A percentile compares a stretch with the other conserved stretches of the same genome.
Conservation (phyloP, 1,140 invertebrate species). For the Capitella teleta region DNA sequence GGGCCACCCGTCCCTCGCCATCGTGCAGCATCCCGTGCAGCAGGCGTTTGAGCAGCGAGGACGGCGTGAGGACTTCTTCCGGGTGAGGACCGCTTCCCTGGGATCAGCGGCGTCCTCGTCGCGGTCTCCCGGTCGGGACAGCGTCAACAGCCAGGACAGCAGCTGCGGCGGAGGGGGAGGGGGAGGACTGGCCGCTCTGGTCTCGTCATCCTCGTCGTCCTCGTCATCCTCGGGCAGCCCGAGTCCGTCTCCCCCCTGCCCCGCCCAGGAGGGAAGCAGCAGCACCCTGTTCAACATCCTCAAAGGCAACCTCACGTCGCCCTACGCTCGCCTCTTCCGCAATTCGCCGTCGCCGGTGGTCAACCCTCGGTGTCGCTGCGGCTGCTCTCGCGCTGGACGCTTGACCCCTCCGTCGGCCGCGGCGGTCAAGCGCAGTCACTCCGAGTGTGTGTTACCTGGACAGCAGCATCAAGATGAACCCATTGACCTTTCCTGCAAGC, state of each 20-base stretch:
- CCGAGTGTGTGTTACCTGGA: neutral
- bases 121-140: conserved; percentile 3
- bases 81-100: neutral
- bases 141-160: conserved; percentile 1
- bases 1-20: neutral
- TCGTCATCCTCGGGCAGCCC: neutral
- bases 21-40: neutral
- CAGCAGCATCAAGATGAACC: conserved; percentile 4
- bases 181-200: too few species aligned
- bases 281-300: conserved; percentile 2
- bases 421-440: neutral
- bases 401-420: neutral
- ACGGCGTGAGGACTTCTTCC: neutral
- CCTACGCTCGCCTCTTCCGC: neutral
- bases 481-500: conserved; percentile 7
- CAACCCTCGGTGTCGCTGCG: too few species aligned
- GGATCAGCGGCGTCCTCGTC: neutral
- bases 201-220: neutral
- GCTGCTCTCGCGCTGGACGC: neutral
- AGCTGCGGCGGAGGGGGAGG: too few species aligned
- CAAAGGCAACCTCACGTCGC: neutral
- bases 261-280: neutral
- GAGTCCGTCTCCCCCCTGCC: neutral
- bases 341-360: too few species aligned
- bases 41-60: neutral